Percentiles rank a stretch among this genome's conserved stretches.
phyloP scores from a whole-genome alignment of 2,797 vertebrate genomes.

The Coccyzus lansbergi region DNA sequence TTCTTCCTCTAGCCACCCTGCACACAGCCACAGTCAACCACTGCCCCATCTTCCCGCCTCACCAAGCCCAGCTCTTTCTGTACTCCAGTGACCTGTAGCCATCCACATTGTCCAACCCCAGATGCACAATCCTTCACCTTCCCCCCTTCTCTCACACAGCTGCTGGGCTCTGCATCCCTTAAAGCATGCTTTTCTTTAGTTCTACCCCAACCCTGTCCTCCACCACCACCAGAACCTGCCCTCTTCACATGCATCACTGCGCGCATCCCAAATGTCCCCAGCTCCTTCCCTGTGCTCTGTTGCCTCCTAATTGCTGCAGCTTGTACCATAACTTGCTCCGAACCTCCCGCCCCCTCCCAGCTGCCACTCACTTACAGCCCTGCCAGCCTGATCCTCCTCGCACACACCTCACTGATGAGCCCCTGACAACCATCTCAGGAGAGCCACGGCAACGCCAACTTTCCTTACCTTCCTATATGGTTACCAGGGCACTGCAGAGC shows the following conservation, averaged over 20 bases:
- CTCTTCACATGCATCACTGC: neutral
- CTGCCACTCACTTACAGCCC: neutral
- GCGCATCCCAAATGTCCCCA: accelerated
- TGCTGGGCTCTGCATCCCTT: neutral
- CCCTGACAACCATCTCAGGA: neutral
- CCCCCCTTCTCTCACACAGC: neutral
- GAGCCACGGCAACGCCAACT: neutral
- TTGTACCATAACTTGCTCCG: neutral
- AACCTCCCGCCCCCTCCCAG: neutral
- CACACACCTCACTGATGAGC: neutral
- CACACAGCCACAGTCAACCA: neutral
- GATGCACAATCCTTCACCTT: neutral
- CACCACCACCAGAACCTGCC: neutral
- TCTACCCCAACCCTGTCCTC: neutral
- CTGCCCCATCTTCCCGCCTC: neutral
- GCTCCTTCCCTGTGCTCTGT: neutral
- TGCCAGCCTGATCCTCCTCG: neutral
- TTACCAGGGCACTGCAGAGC: neutral
- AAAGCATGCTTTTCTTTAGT: neutral
- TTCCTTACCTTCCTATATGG: neutral
- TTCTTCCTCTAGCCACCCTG: neutral
- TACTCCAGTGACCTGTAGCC: neutral
- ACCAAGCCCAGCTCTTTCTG: neutral
- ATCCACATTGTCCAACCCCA: neutral
- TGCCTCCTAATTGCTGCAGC: neutral